A percentile compares a stretch with the other conserved stretches of the same genome.
These are phyloP conservation scores for Gila robusta DNA, from an alignment of 2,797 vertebrate species.

Conservation along the genomic window DNA sequence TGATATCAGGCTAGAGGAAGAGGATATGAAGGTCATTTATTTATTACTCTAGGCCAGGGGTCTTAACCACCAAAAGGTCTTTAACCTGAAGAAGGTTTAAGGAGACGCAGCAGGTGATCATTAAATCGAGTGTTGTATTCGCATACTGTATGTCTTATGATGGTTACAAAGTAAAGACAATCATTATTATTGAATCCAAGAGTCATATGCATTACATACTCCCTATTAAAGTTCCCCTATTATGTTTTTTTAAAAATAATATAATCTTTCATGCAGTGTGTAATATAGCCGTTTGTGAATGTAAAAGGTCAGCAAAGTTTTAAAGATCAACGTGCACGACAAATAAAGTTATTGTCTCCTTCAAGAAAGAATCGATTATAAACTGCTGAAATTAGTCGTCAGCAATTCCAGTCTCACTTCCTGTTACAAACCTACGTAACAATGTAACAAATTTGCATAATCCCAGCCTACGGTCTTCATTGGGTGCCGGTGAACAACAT, in stretches of 20 bases:
- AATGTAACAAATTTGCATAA: too few relatives aligned
- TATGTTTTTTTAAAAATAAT: not conserved
- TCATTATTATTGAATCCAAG: not conserved
- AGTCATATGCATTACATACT: not conserved
- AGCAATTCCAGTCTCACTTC: too few relatives aligned
- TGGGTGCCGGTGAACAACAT: too few relatives aligned
- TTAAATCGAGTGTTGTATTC: not conserved
- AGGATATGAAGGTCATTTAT: not conserved
- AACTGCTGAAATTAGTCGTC: too few relatives aligned
- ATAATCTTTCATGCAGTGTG: not conserved
- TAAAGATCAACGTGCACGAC: too few relatives aligned
- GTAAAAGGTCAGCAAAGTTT: not conserved
- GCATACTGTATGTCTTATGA: not conserved
- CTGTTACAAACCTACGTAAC: too few relatives aligned
- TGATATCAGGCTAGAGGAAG: conserved; percentile 8
- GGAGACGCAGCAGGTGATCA: not conserved
- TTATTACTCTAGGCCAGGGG: conserved; percentile 10
- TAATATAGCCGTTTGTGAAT: not conserved
- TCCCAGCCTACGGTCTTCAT: too few relatives aligned
- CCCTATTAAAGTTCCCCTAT: not conserved
- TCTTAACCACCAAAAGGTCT: too few relatives aligned
- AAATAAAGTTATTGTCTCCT: not conserved
- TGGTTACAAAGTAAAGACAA: not conserved
- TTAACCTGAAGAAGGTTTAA: too few relatives aligned
- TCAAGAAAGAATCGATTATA: too few relatives aligned